Conservation (phyloP, 2,888 invertebrate genomes). For the Melieria picta region DNA sequence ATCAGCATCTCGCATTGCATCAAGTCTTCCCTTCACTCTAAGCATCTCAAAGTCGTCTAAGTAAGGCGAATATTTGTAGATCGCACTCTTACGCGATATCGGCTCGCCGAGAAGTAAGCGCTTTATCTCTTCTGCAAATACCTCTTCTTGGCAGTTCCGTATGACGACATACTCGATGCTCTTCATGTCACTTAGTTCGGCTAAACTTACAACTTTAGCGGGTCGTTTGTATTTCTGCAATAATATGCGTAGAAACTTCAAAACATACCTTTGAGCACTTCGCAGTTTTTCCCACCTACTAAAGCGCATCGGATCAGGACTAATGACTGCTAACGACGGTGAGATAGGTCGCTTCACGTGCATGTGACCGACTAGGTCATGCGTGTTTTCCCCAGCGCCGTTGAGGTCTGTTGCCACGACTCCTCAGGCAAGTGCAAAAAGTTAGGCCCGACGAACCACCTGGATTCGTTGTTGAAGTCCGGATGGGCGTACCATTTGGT, state of each 20-base stretch:
- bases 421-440: background rate
- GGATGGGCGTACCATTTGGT: constrained; percentile 32
- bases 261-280: too few species aligned
- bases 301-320: constrained; percentile 1
- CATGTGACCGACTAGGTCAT: too few species aligned
- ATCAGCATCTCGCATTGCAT: too few species aligned
- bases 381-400: too few species aligned
- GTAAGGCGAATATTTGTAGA: too few species aligned
- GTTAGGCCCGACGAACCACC: constrained; percentile 31
- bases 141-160: constrained; percentile 9
- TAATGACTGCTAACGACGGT: background rate
- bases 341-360: background rate
- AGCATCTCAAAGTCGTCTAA: too few species aligned
- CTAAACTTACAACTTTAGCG: constrained; percentile 1
- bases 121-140: too few species aligned
- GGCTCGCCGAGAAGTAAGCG: too few species aligned
- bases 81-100: too few species aligned
- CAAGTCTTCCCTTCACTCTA: too few species aligned
- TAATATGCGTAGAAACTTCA: too few species aligned
- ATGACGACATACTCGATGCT: constrained; percentile 4
- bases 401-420: constrained; percentile 1
- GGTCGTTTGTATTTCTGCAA: background rate
- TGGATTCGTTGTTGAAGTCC: constrained; percentile 5
- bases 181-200: background rate
- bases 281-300: background rate